phyloP scores from a whole-genome alignment of 2,888 invertebrate species.

The Troglohyphantes excavatus region DNA sequence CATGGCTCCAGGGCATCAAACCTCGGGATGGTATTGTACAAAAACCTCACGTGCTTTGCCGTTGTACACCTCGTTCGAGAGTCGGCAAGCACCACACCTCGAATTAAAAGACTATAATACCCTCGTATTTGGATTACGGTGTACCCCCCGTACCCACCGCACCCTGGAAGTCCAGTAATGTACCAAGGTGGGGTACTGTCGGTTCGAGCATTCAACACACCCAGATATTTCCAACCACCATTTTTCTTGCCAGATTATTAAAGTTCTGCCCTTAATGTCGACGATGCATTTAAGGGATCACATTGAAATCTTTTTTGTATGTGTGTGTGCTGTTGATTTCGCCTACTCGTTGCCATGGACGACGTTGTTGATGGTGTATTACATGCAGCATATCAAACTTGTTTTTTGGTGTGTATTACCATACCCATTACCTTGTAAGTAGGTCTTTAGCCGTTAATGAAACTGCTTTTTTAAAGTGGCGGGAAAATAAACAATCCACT shows the following conservation, averaged over 20 bases:
- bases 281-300: constrained; percentile 34
- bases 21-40: constrained; percentile 56
- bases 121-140: constrained; percentile 72
- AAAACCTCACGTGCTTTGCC: constrained; percentile 71
- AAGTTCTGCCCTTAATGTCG: constrained; percentile 28
- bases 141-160: constrained; percentile 14
- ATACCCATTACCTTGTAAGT: constrained; percentile 46
- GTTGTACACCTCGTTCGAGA: constrained; percentile 19
- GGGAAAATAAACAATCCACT: constrained; percentile 2
- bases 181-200: constrained; percentile 52
- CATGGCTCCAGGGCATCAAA: constrained; percentile 43
- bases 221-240: constrained; percentile 46
- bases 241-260: constrained; percentile 64
- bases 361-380: constrained; percentile 6
- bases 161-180: constrained; percentile 54
- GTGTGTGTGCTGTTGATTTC: constrained; percentile 15
- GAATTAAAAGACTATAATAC: constrained; percentile 74
- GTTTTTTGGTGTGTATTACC: constrained; percentile 33
- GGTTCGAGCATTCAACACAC: constrained; percentile 33
- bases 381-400: constrained; percentile 34
- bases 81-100: constrained; percentile 66
- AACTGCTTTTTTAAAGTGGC: constrained; percentile 20
- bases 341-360: neutral
- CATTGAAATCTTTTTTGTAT: constrained; percentile 19
- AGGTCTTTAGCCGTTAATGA: constrained; percentile 51